A percentile compares a stretch with the other conserved stretches of the same genome.
Evolutionary conservation across 1,140 invertebrate genomes (phyloP).

Genomic region (Drosophila rhopaloa): DNA sequence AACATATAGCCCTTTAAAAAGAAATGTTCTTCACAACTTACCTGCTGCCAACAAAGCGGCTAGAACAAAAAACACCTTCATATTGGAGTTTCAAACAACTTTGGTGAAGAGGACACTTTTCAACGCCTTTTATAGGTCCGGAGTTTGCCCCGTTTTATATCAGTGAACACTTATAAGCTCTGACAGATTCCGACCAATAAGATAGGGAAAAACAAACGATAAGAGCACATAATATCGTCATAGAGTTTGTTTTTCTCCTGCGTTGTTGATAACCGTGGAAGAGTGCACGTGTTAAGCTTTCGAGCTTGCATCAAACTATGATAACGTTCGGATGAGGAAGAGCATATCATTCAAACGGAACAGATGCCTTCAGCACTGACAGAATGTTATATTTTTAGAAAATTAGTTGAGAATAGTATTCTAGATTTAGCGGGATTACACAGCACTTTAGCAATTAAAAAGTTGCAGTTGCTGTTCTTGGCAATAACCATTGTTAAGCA

Average conservation of each 20-base stretch:
- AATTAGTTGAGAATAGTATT: too few relatives aligned
- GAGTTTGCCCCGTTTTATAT: conserved; percentile 39
- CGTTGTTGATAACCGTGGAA: conserved; percentile 15
- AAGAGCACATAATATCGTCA: conserved; percentile 8
- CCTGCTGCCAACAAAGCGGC: conserved; percentile 50
- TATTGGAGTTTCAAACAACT: conserved; percentile 20
- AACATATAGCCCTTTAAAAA: too few relatives aligned
- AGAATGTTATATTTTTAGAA: too few relatives aligned
- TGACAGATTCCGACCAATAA: conserved; percentile 16
- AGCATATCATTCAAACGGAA: too few relatives aligned
- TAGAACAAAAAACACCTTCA: conserved; percentile 57
- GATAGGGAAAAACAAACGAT: conserved; percentile 34
- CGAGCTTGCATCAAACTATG: conserved; percentile 1
- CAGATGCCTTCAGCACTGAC: too few relatives aligned
- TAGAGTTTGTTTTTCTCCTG: conserved; percentile 21
- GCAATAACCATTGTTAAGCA: not conserved
- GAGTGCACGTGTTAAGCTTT: not conserved
- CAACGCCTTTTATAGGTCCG: conserved; percentile 63
- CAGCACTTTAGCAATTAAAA: too few relatives aligned
- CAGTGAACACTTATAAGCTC: conserved; percentile 47
- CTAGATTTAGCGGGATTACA: too few relatives aligned
- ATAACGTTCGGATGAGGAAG: conserved; percentile 2
- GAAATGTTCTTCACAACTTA: not conserved
- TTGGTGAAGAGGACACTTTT: conserved; percentile 7
- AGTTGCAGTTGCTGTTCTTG: too few relatives aligned